Base-by-base conservation (phyloP, 30 jellyfish, hydroid and myxozoan genomes). In the Sanderia malayensis region DNA sequence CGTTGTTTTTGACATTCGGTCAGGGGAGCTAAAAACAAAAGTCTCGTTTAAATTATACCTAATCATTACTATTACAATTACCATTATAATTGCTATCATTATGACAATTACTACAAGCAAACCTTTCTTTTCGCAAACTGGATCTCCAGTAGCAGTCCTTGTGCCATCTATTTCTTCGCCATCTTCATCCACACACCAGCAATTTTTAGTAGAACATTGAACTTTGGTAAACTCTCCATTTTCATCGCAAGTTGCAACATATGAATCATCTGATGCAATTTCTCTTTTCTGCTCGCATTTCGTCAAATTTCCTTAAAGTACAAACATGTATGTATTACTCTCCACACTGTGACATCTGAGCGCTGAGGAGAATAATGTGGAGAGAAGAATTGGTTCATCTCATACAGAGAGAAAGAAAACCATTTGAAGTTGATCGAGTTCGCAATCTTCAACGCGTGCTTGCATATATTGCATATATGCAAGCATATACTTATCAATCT, bases 111-210 rank as follows among this genome's bases (percentile, higher is more conserved):
- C 9, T 31, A n/a, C 52, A 37, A 25, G 2, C 17, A 19, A 53
- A 74, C 86, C 86, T 58, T 32, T 58, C 33, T 58, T 37, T 13
- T 37, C 62, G 70, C 88, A 76, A 22, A 9, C 31, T 6, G 80
- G 88, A 30, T 73, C 41, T 2, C 75, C 72, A 44, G 55, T 32
- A 30, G 30, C 91, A 27, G 60, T 24, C 21, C 94, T 72, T 20
- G 89, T 84, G 28, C 91, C 95, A 31, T 46, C 76, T 1, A 67
- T 15, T 58, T 84, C 89, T 8, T 26, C 18, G 33, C 89, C 89
- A 31, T 52, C 58, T 9, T 52, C 49, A 83, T 79, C 61, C n/a
- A 86, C 96, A 66, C 96, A 86, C 83, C 81, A 86, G 58, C 96
- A 86, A 26, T 30, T 21, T 3, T 66, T 75, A 20, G 47, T 89